Base-by-base conservation (phyloP, 23 tunicate species). In the Ciona savignyi region DNA sequence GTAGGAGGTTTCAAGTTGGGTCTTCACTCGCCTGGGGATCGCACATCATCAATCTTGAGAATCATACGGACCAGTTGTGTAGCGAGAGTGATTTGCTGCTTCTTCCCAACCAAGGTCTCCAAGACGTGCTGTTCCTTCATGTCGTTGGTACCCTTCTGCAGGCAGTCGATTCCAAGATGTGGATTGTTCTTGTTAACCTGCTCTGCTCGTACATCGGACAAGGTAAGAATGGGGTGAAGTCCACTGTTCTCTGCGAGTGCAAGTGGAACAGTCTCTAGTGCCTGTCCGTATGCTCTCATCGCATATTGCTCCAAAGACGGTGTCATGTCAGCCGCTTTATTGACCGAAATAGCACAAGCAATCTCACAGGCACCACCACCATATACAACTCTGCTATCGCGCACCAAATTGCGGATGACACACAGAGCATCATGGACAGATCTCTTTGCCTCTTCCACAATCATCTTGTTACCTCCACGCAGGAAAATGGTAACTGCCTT, bases 231-330 rank as follows among this genome's bases (percentile, higher is more conserved):
- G 4, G 98, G 94, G 70, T 66, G 71, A 48, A 86, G 51, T 24
- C 98, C 98, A 66, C 95, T 86, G 70, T 93, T 93, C 75, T 93
- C 98, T 4, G 98, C 85, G 70, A 93, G 63, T n/a, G 98, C 98
- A 27, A 86, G 75, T 23, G 98, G 98, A 31, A 93, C 94, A 42
- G 89, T 77, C 33, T 93, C 98, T 27, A 93, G 86, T 19, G 98
- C 98, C 60, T 77, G 83, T 3, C 86, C 94, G 35, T 74, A 93
- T 1, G 98, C 76, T 21, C 98, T 74, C 98, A 93, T 93, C 23
- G 95, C 98, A 68, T 88, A 93, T 49, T 93, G 98, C 63, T 93
- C 98, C 74, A 93, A 32, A 22, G 85, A 67, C 3, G 95, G 82
- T 73, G 68, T 83, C 84, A 86, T 66, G 66, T 93, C 98, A n/a